Conservation (phyloP, 2,888 invertebrate species). For the Limenitis camilla region DNA sequence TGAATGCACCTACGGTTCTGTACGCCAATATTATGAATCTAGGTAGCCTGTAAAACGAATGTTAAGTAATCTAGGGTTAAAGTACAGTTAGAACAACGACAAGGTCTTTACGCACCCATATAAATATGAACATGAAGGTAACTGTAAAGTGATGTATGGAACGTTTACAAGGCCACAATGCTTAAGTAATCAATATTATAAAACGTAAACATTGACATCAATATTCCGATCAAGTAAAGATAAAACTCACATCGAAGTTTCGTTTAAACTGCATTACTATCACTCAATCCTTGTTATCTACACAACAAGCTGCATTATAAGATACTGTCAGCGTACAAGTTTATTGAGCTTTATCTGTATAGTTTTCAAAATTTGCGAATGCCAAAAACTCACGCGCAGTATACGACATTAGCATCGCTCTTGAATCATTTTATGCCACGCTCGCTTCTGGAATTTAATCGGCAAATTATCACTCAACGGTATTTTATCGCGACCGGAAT, state of each 20-base stretch:
- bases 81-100: too few relatives aligned
- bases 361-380: too few relatives aligned
- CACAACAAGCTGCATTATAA: slow-evolving; percentile 27
- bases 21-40: too few relatives aligned
- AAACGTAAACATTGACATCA: slow-evolving; percentile 10
- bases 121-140: too few relatives aligned
- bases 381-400: too few relatives aligned
- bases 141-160: too few relatives aligned
- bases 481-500: slow-evolving; percentile 20
- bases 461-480: slow-evolving; percentile 23
- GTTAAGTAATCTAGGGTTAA: too few relatives aligned
- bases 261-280: slow-evolving; percentile 28
- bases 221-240: slow-evolving; percentile 26
- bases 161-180: too few relatives aligned
- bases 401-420: slow-evolving; percentile 14
- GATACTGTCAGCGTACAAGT: neutral
- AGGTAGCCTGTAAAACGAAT: too few relatives aligned
- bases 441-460: slow-evolving; percentile 27
- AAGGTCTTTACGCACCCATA: too few relatives aligned
- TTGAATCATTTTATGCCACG: slow-evolving; percentile 23
- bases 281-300: slow-evolving; percentile 28
- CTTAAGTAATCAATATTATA: neutral
- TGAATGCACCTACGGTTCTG: too few relatives aligned
- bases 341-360: too few relatives aligned
- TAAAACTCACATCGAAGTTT: slow-evolving; percentile 24